Evolutionary conservation across 2,888 invertebrate species (phyloP), one percentile per base, ranked within the genome.

Genomic region (Troides helena): DNA sequence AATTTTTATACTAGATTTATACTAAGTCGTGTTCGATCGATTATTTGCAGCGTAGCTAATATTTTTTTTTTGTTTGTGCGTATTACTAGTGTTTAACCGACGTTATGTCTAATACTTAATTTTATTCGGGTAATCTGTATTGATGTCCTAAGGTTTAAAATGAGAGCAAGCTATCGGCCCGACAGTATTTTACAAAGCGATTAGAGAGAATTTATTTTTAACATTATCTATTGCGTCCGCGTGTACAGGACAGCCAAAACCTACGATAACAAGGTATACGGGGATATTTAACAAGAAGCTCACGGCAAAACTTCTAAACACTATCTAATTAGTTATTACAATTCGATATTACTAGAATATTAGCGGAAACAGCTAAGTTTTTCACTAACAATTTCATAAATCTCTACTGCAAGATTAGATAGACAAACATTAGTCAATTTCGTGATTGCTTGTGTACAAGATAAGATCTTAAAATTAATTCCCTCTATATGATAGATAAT

Each of bases 1-100:
- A 86, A 86, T 83, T 76, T 77, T 85, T 83, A 81, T 67, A 78
- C 83, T 83, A 53, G 74, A 23, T 77, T 78, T 83, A 82, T 72
- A 79, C 67, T 70, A 60, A 59, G 36, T 25, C 46, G 60, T 30
- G 18, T 59, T 50, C 60, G 46, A 57, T 21, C 30, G 64, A 65
- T 69, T 56, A 39, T 39, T 60, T 64, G 5, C 30, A 43, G 50
- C 43, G 21, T 30, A 60, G 61, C 43, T 7, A 63, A 14, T 39
- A 21, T 21, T 23, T 46, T 63, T 67, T 60, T 53, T 30, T 36
- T 21, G 30, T 23, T 66, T 70, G 70, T 70, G 70, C 70, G 70
- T 70, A 67, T 57, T 67, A 30, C 61, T 67, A 63, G 12, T 53
- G 56, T 18, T 30, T 67, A 30, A 65, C 58, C 57, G 21, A 63